A percentile compares a stretch with the other conserved stretches of the same genome.
phyloP scores from a whole-genome alignment of 2,888 invertebrate species.

The Paralinhomoeus sp. region DNA sequence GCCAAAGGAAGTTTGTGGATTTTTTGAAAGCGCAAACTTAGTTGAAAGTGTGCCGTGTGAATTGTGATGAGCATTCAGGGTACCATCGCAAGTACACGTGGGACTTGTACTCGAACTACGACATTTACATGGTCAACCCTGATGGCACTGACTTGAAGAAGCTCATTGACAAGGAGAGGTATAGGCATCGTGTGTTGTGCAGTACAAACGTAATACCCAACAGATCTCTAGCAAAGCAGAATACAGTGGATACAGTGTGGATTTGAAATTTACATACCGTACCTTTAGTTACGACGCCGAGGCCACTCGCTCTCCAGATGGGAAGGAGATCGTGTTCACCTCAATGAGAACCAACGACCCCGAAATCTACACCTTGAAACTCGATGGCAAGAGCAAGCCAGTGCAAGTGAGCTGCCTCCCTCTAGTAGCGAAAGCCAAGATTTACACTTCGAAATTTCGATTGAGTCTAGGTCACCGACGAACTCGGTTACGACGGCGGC shows the following conservation, averaged over 20 bases:
- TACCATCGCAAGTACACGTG: conserved; percentile 17
- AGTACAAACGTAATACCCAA: no score
- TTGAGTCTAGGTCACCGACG: conserved; percentile 10
- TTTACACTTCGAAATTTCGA: neutral
- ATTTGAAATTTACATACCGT: neutral
- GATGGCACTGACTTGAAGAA: conserved; percentile 17
- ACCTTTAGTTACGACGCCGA: neutral
- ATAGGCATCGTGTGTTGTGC: no score
- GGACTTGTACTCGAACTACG: conserved; percentile 17
- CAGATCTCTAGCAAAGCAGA: no score
- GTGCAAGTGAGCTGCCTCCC: conserved; percentile 8
- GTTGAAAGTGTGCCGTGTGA: no score
- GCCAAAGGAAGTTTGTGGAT: no score
- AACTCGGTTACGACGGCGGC: conserved; percentile 19
- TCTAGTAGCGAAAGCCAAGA: neutral
- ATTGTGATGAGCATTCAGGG: no score
- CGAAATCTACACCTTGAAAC: conserved; percentile 16
- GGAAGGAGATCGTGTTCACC: conserved; percentile 16
- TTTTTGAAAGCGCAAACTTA: no score
- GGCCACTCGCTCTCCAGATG: conserved; percentile 10
- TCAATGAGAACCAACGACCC: conserved; percentile 15
- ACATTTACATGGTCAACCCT: conserved; percentile 18
- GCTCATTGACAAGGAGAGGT: no score
- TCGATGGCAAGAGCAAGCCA: conserved; percentile 12
- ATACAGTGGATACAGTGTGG: neutral